These are phyloP conservation scores for Nebria ingens DNA, from an alignment of 1,140 invertebrate species.

Conservation along the genomic window DNA sequence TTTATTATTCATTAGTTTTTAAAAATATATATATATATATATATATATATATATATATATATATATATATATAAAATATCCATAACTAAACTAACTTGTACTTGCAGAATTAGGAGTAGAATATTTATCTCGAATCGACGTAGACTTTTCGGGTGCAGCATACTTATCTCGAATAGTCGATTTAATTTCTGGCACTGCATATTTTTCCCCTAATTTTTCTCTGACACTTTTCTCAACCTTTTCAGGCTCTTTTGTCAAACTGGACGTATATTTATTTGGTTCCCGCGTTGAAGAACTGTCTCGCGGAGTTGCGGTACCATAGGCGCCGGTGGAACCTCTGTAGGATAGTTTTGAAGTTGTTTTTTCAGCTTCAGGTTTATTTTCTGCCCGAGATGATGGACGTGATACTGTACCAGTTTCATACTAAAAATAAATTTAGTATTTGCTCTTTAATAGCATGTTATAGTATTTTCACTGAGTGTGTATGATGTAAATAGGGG, in stretches of 20 bases:
- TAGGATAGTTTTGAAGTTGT: neutral
- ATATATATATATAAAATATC: too few species aligned
- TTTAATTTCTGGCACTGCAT: neutral
- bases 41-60: too few species aligned
- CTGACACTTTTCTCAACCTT: neutral
- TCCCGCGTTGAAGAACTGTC: neutral
- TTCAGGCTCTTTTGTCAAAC: neutral
- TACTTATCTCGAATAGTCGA: neutral
- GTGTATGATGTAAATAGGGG: neutral
- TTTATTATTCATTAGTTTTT: too few species aligned
- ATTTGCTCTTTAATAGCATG: too few species aligned
- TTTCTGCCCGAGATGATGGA: neutral
- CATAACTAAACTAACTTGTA: too few species aligned
- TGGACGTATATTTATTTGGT: neutral
- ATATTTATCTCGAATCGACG: neutral
- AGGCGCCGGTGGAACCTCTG: neutral
- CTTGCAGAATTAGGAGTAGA: too few species aligned
- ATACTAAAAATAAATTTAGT: slow-evolving; percentile 1
- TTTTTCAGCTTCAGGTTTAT: neutral
- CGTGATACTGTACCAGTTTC: neutral
- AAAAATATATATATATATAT: too few species aligned
- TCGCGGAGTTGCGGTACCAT: neutral
- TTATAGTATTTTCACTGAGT: neutral
- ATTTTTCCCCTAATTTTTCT: neutral
- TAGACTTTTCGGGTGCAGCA: neutral